Evolutionary conservation across 2,113 vertebrate species (phyloP), one percentile per base, ranked within the genome.

Genomic region (Phyllopteryx taeniolatus): DNA sequence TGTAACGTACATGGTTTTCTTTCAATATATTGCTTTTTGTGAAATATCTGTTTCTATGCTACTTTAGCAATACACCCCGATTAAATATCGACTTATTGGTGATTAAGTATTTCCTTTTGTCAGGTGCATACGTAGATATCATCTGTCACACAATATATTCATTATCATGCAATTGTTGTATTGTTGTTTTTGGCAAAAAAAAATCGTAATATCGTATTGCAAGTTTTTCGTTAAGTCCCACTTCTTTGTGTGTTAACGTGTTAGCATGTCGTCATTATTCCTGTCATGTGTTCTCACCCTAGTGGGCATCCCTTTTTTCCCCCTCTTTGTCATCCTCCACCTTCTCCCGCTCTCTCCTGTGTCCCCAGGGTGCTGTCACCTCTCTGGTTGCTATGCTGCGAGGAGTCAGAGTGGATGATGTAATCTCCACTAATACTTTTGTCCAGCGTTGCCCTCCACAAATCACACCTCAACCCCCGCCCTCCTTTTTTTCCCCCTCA

Each of bases 311-410:
- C 22, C 22, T 59, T 57, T 12, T 12, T 11, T 9, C n/a, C 20
- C n/a, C 4, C 53, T 17, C 8, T 15, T 70, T 47, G 68, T 68
- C 64, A 62, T 56, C 42, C 64, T 70, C 72, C 70, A 77, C 67
- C 67, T 79, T 62, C 61, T 70, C 10, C 49, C 33, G 2, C 46
- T 49, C 27, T 31, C 19, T 31, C 46, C 27, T 19, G 8, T 39
- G n/a, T 59, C 44, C 54, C 86, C 12, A 44, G 83, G 86, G 86
- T 72, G 89, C 83, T 72, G 83, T 89, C 87, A 89, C 89, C 86
- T 89, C 83, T 85, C 83, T 85, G 81, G 86, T 91, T 87, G 88
- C 86, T 87, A 91, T 85, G 87, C 81, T 86, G 86, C 74, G 39
- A 88, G 81, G 82, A 83, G 75, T 84, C 78, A 70, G 77, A 87